phyloP scores from a whole-genome alignment of 2,113 vertebrate species.

The Petroica traversi region DNA sequence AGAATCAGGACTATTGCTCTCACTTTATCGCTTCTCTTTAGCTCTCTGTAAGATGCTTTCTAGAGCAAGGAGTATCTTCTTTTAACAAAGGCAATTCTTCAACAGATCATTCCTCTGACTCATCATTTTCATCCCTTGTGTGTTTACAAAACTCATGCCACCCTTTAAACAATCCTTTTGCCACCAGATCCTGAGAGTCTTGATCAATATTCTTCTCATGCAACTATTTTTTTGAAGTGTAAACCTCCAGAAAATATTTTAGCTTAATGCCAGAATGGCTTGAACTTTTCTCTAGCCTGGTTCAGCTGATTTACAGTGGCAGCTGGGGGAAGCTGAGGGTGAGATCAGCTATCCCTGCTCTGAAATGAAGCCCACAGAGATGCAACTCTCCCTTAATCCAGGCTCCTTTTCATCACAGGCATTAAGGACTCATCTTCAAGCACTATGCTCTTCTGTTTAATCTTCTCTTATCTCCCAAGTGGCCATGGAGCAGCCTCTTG shows the following conservation, averaged over 20 bases:
- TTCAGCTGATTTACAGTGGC: neutral
- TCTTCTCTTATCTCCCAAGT: neutral
- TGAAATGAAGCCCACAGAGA: neutral
- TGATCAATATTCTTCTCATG: neutral
- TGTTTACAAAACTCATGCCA: neutral
- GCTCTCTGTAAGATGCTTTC: neutral
- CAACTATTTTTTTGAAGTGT: neutral
- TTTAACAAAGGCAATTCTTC: neutral
- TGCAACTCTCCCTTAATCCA: neutral
- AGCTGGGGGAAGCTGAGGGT: neutral
- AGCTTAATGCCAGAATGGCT: neutral
- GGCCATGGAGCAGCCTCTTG: neutral
- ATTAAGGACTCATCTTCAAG: conserved; percentile 19
- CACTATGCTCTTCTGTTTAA: conserved; percentile 16
- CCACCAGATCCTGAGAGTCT: neutral
- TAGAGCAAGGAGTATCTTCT: neutral
- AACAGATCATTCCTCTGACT: neutral
- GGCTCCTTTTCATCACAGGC: neutral
- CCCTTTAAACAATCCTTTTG: neutral
- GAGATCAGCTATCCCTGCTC: neutral
- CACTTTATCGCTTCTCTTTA: neutral
- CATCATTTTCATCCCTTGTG: neutral
- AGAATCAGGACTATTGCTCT: neutral
- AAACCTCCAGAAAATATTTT: neutral
- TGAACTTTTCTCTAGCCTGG: neutral